These are phyloP conservation scores for Schizopygopsis malacanthus DNA, from an alignment of 2,797 vertebrate genomes.

Conservation along the genomic window DNA sequence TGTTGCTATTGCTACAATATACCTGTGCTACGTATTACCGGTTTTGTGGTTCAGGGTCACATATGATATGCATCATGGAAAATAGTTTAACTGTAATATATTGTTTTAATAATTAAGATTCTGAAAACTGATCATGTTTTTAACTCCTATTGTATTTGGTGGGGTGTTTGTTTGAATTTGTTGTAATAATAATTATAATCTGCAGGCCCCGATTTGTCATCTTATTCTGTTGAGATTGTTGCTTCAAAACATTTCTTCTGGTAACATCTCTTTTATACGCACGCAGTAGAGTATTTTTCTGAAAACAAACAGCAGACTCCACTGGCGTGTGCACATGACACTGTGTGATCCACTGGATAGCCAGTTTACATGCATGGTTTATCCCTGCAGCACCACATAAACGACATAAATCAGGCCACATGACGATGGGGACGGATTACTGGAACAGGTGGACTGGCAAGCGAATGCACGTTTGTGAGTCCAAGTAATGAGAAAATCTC, in stretches of 20 bases:
- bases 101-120: neutral
- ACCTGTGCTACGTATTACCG: neutral
- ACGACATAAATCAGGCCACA: neutral
- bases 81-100: neutral
- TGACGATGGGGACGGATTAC: slow-evolving; percentile 18
- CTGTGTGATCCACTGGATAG: neutral
- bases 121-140: neutral
- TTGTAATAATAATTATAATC: neutral
- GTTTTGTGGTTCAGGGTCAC: neutral
- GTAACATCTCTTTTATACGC: neutral
- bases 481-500: slow-evolving; percentile 15
- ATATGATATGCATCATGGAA: neutral
- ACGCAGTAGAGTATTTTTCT: neutral
- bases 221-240: neutral
- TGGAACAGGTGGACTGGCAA: slow-evolving; percentile 32
- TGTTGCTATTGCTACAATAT: too few relatives aligned
- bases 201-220: neutral
- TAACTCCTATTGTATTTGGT: neutral
- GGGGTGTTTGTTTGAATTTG: neutral
- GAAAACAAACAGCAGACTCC: neutral
- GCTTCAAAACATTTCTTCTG: neutral
- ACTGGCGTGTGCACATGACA: neutral
- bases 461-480: neutral
- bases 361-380: neutral
- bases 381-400: neutral